Evolutionary conservation across 2,113 vertebrate species (phyloP).

Genomic region (Kobus ellipsiprymnus): DNA sequence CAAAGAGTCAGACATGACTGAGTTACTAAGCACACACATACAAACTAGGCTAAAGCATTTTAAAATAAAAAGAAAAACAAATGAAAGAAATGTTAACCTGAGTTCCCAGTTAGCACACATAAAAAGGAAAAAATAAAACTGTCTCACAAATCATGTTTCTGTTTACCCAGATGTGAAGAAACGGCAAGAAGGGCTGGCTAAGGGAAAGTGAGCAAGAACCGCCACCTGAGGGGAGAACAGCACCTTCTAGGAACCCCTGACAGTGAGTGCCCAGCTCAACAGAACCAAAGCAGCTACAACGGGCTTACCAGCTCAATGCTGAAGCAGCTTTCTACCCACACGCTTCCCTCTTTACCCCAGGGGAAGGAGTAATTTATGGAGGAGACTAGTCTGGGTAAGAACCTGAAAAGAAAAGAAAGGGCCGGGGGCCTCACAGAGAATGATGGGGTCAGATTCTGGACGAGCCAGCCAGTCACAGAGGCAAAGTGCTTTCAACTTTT

Average conservation of each 20-base stretch:
- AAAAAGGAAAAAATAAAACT: neutral
- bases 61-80: neutral
- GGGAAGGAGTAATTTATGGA: neutral
- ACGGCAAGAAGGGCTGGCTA: neutral
- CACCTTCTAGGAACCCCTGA: neutral
- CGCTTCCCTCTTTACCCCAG: neutral
- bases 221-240: neutral
- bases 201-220: neutral
- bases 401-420: neutral
- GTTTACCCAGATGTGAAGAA: neutral
- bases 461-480: neutral
- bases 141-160: neutral
- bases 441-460: neutral
- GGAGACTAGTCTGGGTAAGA: neutral
- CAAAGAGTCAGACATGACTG: neutral
- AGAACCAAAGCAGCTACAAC: neutral
- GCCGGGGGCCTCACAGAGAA: neutral
- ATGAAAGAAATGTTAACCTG: neutral
- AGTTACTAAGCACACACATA: neutral
- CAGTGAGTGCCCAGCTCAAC: neutral
- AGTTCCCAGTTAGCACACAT: neutral
- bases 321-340: neutral
- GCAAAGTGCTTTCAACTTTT: neutral
- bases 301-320: neutral
- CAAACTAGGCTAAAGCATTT: neutral